Evolutionary conservation across 2,888 invertebrate species (phyloP).

Genomic region (Cerastis rubricosa): DNA sequence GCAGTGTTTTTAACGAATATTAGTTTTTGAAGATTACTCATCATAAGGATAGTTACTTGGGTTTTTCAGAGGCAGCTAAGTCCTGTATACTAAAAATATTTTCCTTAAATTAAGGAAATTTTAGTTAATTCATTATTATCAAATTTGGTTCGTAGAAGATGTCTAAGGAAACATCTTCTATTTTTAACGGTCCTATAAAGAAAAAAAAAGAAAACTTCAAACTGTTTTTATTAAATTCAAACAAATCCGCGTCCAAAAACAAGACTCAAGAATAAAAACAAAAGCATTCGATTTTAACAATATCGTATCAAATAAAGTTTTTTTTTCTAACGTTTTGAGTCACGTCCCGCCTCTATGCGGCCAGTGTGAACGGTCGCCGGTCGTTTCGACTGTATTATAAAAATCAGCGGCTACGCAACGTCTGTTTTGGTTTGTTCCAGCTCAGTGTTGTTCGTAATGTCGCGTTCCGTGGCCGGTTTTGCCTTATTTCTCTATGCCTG

Average conservation of each 20-base stretch:
- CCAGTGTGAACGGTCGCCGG: background rate
- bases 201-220: background rate
- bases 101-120: background rate
- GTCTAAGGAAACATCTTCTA: background rate
- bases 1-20: no score
- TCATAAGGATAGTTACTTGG: background rate
- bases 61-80: background rate
- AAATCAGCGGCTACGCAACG: slow-evolving; percentile 7
- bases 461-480: slow-evolving; percentile 54
- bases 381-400: slow-evolving; percentile 23
- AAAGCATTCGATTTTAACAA: background rate
- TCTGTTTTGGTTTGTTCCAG: slow-evolving; percentile 20
- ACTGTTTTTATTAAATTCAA: background rate
- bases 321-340: slow-evolving; percentile 20
- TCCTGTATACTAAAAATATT: background rate
- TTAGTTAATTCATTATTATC: background rate
- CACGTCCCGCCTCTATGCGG: slow-evolving; percentile 6
- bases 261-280: slow-evolving; percentile 21
- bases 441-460: slow-evolving; percentile 52
- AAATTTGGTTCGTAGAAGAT: background rate
- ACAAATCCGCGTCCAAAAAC: background rate
- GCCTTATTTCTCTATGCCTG: slow-evolving; percentile 28
- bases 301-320: slow-evolving; percentile 14
- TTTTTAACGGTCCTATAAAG: background rate
- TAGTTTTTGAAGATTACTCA: background rate